Evolutionary conservation across 2,888 invertebrate species (phyloP), one percentile per base, ranked within the genome.

Genomic region (Dendrolimus houi): DNA sequence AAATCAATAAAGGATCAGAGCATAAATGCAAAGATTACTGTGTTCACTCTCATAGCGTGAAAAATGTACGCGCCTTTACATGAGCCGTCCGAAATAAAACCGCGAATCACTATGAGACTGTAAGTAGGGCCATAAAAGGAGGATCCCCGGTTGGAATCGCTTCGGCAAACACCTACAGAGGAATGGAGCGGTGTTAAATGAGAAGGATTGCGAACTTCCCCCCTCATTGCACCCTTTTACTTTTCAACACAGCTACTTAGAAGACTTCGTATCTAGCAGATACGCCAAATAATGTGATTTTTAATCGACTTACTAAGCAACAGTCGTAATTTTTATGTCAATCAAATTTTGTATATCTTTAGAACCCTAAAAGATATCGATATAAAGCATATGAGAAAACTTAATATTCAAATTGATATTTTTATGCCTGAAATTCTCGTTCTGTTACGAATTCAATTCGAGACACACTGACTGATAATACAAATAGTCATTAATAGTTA

Each of bases 1-100:
- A 90, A 90, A 90, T 90, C 89, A 89, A 89, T 89, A 89, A 88
- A 87, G 89, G 89, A 89, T 90, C 88, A 87, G 78, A 74, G 85
- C 74, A 86, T 89, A 89, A 90, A 89, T 88, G 88, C 88, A 87
- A 89, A 90, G 90, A 90, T 90, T 90, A 90, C 81, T 74, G 76
- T 85, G 83, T 81, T 83, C 87, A 82, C 73, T 85, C 74, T 81
- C 82, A 78, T 75, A 77, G 81, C 81, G 80, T 88, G 88, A 89
- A 89, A 90, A 88, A 89, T 89, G 86, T 87, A 77, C 84, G 83
- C 78, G 81, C 81, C 76, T 82, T 81, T 85, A 87, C 85, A 85
- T 71, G 85, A 86, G 81, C 83, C 86, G 85, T 81, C 87, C 87
- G 80, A 89, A 88, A 90, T 89, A 89, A 90, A 90, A 89, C 85